Conservation (phyloP, 2,888 invertebrate species). For the Pomacea canaliculata region DNA sequence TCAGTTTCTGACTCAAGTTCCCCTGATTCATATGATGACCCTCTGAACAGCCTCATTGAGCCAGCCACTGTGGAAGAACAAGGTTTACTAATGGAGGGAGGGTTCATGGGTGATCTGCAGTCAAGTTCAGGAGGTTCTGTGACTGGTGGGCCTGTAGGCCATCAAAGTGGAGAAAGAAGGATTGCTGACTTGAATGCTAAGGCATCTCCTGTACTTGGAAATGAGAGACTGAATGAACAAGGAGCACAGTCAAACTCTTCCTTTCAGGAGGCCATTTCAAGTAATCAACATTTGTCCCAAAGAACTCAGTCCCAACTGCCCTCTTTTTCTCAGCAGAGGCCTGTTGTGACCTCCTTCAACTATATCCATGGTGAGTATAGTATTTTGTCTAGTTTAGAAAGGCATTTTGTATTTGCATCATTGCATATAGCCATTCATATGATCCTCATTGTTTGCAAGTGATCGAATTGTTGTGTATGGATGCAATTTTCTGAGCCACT, state of each 20-base stretch:
- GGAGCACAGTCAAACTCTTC: too few species aligned
- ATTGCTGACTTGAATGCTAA: too few species aligned
- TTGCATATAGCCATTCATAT: too few species aligned
- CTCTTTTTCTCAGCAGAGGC: not conserved
- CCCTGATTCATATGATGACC: not conserved
- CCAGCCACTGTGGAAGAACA: not conserved
- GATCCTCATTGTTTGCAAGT: too few species aligned
- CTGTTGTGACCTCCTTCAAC: not conserved
- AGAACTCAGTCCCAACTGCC: not conserved
- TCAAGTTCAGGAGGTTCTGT: too few species aligned
- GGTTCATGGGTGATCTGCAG: not conserved
- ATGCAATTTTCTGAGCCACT: too few species aligned
- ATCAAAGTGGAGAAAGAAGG: not conserved
- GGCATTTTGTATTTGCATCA: too few species aligned
- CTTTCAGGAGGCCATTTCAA: not conserved
- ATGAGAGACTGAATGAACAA: not conserved
- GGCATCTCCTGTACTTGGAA: not conserved
- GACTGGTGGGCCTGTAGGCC: too few species aligned
- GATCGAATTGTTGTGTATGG: too few species aligned
- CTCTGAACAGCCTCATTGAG: conserved; percentile 17
- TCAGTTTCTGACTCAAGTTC: not conserved
- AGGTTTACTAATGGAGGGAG: not conserved
- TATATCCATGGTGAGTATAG: conserved; percentile 6
- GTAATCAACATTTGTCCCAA: not conserved
- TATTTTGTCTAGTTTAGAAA: not conserved